Evolutionary conservation across 2,113 vertebrate species (phyloP), one percentile per base, ranked within the genome.

Genomic region (Acrocephalus arundinaceus): DNA sequence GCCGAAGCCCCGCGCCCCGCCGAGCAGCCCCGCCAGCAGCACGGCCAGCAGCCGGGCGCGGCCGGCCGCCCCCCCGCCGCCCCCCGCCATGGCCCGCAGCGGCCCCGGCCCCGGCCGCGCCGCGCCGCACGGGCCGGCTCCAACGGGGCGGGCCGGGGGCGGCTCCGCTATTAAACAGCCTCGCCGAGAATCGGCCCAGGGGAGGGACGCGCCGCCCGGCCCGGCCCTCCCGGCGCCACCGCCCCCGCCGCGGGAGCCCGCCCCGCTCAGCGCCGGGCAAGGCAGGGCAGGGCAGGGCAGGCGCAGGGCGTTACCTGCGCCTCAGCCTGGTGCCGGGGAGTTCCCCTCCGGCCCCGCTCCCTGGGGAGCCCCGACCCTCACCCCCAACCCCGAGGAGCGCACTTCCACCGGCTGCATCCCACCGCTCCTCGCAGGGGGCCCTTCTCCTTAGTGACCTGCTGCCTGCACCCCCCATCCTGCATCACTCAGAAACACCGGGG

Each of bases 1-100:
- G 23, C 99, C 99, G 96, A 99, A 99, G 39, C 94, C 96, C 82
- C 92, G 55, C 39, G 96, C 94, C 28, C 91, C 96, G 35, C 79
- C 91, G 72, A 93, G 59, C 70, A 87, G 61, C 87, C 54, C 73
- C 15, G 70, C 74, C 89, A 96, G 67, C 89, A 54, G 91, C 57
- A 35, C 33, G 57, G 57, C 57, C 57, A 58, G 57, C 57, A 58
- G 33, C 55, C 33, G 55, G 55, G 55, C 55, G 35, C 35, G 35
- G 35, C 35, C 35, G 35, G 35, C 35, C 54, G 30, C 54, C 31
- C 54, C 54, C 52, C 52, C 52, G 52, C 52, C 52, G 52, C 52
- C 54, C 52, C 52, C 27, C 52, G 52, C 52, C 52, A 54, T 54
- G 52, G 52, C 52, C 52, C 52, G 52, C 52, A 54, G 27, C 52